phyloP scores from a whole-genome alignment of 2,888 invertebrate species.

The Rhagonycha fulva region DNA sequence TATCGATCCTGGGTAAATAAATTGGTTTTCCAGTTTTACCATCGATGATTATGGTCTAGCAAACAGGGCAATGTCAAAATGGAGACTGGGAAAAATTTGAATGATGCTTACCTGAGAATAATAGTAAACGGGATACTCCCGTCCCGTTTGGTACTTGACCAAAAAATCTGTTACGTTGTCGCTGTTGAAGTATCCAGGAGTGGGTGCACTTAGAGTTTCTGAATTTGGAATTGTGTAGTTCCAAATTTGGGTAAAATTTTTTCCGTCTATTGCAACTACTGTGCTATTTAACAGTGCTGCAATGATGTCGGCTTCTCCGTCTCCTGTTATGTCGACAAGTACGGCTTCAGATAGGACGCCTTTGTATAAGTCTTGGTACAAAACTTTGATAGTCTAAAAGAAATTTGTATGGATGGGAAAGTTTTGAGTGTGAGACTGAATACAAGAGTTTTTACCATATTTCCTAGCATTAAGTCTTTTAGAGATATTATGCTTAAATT shows the following conservation, averaged over 20 bases:
- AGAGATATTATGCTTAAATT: slow-evolving; percentile 70
- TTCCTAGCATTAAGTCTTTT: slow-evolving; percentile 58
- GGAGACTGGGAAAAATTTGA: background rate
- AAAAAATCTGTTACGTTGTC: slow-evolving; percentile 79
- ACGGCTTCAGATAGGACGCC: slow-evolving; percentile 71
- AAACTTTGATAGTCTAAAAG: slow-evolving; percentile 57
- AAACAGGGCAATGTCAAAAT: background rate
- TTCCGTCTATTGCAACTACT: slow-evolving; percentile 73
- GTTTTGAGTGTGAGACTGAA: background rate
- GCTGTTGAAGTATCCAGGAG: slow-evolving; percentile 77
- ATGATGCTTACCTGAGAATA: slow-evolving; percentile 64
- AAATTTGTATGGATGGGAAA: slow-evolving; percentile 10
- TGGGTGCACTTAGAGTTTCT: slow-evolving; percentile 75
- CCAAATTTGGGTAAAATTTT: slow-evolving; percentile 71
- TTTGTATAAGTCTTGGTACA: slow-evolving; percentile 64
- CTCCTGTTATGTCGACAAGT: slow-evolving; percentile 72
- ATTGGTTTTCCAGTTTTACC: slow-evolving; percentile 66
- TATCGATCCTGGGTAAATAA: slow-evolving; percentile 62
- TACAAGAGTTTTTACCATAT: slow-evolving; percentile 49
- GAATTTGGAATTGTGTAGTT: slow-evolving; percentile 68
- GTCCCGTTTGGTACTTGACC: slow-evolving; percentile 69
- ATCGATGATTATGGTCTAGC: slow-evolving; percentile 61
- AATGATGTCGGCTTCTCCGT: slow-evolving; percentile 72
- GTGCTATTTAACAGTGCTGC: slow-evolving; percentile 74
- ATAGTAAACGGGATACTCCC: slow-evolving; percentile 75